Percentiles rank a stretch among this genome's conserved stretches.
phyloP scores from a whole-genome alignment of 2,113 vertebrate species.

The Thinocorus orbignyianus region DNA sequence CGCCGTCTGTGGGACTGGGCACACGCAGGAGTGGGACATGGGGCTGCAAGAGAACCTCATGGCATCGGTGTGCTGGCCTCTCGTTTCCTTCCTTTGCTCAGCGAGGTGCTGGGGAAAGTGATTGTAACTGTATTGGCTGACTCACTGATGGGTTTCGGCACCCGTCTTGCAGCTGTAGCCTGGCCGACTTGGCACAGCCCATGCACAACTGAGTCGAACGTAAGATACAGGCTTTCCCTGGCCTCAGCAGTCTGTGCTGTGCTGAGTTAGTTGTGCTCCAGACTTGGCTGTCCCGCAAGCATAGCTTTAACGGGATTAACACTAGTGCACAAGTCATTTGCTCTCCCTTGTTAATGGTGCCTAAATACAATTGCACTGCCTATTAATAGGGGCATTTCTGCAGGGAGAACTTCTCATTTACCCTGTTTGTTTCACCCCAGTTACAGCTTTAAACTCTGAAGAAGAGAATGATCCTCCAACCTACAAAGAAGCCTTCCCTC shows the following conservation, averaged over 20 bases:
- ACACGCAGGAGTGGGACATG: not conserved
- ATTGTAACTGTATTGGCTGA: not conserved
- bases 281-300: not conserved
- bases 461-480: conserved; percentile 96
- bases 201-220: not conserved
- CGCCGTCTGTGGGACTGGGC: not conserved
- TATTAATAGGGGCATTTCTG: not conserved
- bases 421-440: conserved; percentile 47
- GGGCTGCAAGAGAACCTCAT: not conserved
- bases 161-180: not conserved
- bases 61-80: not conserved
- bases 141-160: not conserved
- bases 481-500: conserved; percentile 99
- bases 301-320: not conserved
- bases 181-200: not conserved
- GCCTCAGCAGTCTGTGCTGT: not conserved
- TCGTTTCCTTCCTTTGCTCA: not conserved
- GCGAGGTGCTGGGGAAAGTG: not conserved
- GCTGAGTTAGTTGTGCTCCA: not conserved
- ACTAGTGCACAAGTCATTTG: not conserved
- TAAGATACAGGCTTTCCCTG: not conserved
- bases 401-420: not conserved
- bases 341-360: not conserved
- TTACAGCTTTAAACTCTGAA: conserved; percentile 85
- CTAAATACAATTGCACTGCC: not conserved